phyloP scores from a whole-genome alignment of 1,140 invertebrate genomes.

The Tetramorium alpestre region DNA sequence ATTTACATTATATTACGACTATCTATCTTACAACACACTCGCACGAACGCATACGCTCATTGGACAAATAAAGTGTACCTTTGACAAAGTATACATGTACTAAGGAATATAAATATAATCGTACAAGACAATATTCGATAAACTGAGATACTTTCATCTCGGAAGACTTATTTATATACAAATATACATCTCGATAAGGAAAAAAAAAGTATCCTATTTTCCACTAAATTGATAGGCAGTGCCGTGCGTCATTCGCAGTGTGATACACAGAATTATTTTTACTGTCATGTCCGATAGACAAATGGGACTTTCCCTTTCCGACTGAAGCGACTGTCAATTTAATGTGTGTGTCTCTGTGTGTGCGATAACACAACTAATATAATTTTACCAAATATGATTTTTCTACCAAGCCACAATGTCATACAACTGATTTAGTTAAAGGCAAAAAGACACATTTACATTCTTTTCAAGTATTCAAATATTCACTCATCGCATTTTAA shows the following conservation, averaged over 20 bases:
- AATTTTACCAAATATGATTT: background rate
- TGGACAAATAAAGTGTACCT: background rate
- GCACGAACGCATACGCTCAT: background rate
- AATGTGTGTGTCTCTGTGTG: background rate
- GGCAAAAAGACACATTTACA: background rate
- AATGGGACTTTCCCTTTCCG: background rate
- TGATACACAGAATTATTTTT: background rate
- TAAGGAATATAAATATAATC: too few species aligned
- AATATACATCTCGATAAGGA: background rate
- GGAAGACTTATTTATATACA: constrained; percentile 15
- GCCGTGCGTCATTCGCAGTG: background rate
- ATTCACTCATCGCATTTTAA: too few species aligned
- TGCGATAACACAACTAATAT: background rate
- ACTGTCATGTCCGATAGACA: background rate
- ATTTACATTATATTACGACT: too few species aligned
- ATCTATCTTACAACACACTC: too few species aligned
- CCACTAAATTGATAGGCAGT: background rate
- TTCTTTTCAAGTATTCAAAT: too few species aligned
- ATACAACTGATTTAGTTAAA: constrained; percentile 19
- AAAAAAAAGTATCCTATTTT: background rate
- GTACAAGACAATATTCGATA: background rate
- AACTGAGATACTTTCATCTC: constrained; percentile 2
- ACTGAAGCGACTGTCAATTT: background rate
- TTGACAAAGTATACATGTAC: background rate
- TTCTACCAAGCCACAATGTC: background rate